Conservation (phyloP, 1,140 invertebrate genomes). For the Caenorhabditis inopinata region DNA sequence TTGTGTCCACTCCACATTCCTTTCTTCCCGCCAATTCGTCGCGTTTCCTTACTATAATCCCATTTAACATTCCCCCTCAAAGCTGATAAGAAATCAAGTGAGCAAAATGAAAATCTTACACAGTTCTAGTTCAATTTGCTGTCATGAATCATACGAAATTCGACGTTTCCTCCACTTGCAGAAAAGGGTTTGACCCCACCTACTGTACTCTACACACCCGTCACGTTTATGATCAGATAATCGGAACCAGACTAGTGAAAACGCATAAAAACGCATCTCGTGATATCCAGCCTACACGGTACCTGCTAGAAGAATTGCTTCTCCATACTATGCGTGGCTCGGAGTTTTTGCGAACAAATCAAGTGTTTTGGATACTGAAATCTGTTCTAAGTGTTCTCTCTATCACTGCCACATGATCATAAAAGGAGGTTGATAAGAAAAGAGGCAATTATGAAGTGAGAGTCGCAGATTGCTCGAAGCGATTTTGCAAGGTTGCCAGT, state of each 20-base stretch:
- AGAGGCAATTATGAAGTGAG: background rate
- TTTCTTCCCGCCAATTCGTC: background rate
- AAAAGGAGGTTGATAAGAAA: background rate
- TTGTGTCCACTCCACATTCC: background rate
- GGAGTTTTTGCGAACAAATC: too few species aligned
- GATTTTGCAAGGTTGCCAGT: conserved; percentile 23
- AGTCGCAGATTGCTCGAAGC: conserved; percentile 20
- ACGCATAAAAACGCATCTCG: too few species aligned
- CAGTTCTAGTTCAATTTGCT: background rate
- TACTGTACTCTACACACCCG: too few species aligned
- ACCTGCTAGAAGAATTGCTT: too few species aligned
- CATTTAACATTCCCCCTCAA: background rate
- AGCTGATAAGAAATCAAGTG: background rate
- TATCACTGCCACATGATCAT: conserved; percentile 1
- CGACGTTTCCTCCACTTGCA: background rate
- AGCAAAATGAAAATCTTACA: background rate
- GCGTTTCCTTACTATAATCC: conserved; percentile 7
- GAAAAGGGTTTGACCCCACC: too few species aligned
- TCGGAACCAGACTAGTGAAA: too few species aligned
- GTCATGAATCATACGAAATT: background rate
- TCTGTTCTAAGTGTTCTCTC: background rate
- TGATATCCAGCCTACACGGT: too few species aligned
- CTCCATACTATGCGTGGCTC: too few species aligned
- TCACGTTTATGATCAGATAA: too few species aligned
- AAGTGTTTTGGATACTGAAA: too few species aligned